These are phyloP conservation scores for Pherbina coryleti DNA, from an alignment of 2,888 invertebrate genomes.

Conservation along the genomic window DNA sequence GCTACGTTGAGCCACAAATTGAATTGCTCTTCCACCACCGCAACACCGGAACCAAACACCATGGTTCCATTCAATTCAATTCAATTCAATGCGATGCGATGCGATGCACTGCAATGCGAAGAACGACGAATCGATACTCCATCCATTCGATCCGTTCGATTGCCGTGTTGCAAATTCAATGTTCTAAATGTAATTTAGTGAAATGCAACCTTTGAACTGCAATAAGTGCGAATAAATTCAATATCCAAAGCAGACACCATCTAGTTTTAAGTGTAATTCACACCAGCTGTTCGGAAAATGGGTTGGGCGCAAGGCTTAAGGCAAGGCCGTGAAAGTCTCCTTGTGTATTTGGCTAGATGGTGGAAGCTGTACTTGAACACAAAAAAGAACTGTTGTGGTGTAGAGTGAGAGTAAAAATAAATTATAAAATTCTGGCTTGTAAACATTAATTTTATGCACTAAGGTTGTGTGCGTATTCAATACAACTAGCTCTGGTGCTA, in stretches of 20 bases:
- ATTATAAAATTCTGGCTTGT: neutral
- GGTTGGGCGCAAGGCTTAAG: neutral
- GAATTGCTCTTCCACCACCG: constrained; percentile 21
- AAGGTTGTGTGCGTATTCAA: too few species aligned
- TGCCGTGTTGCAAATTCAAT: constrained; percentile 41
- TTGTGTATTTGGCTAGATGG: neutral
- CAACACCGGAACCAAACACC: neutral
- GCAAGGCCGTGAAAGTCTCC: too few species aligned
- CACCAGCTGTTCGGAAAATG: neutral
- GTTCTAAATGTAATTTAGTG: constrained; percentile 48
- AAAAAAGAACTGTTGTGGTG: neutral
- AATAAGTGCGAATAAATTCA: constrained; percentile 50
- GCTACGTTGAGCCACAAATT: constrained; percentile 23
- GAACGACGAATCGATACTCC: neutral
- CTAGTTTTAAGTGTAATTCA: constrained; percentile 13
- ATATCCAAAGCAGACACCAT: constrained; percentile 37
- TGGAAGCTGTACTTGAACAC: neutral
- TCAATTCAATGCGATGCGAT: constrained; percentile 24
- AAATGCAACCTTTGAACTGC: constrained; percentile 50
- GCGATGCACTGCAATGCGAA: constrained; percentile 15
- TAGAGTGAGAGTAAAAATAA: neutral
- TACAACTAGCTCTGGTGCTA: too few species aligned
- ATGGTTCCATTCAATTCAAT: constrained; percentile 27
- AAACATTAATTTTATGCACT: neutral
- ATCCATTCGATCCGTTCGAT: neutral